Evolutionary conservation across 2,113 vertebrate genomes (phyloP), one percentile per base, ranked within the genome.

Genomic region (Accipiter virgatus): DNA sequence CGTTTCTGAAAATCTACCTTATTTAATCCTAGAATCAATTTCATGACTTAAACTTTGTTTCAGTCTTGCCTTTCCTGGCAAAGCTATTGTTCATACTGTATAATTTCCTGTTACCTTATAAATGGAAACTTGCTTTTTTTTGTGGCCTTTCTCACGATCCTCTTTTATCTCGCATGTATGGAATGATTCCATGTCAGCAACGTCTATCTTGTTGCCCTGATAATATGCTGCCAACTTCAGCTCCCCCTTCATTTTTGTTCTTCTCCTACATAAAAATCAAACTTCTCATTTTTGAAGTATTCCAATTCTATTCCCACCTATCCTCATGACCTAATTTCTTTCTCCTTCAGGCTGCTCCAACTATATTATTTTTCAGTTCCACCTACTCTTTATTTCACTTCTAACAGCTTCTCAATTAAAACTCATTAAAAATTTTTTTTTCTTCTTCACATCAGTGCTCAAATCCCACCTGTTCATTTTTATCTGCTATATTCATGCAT

Each of bases 171-270:
- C 15, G 10, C 7, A 22, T 25, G 22, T 55, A 47, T 38, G 34
- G 74, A 80, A 78, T 82, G 84, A 86, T 80, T 79, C 58, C 21
- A 7, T 83, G 78, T 81, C 94, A 95, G 38, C 61, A 73, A 82
- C 0, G 0, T 71, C 78, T 87, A 2, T 74, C 71, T 91, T 66
- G 13, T 63, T 94, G 74, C 62, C 55, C 62, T 97, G 91, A 93
- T 91, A 75, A 91, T 63, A 83, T 10, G 70, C 84, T 95, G 96
- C 78, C 74, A 93, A 14, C 81, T 52, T 80, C 77, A 91, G 31
- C 83, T 95, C 86, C 81, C 93, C 81, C 66, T 83, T 96, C 43
- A 34, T 59, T 93, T 97, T 89, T 91, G 66, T 94, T 97, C 88
- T 72, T 87, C 84, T 87, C 95, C 80, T 91, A 88, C 70, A 21